A percentile compares a stretch with the other conserved stretches of the same genome.
Evolutionary conservation across 2,113 vertebrate species (phyloP).

Genomic region (Thunnus thynnus): DNA sequence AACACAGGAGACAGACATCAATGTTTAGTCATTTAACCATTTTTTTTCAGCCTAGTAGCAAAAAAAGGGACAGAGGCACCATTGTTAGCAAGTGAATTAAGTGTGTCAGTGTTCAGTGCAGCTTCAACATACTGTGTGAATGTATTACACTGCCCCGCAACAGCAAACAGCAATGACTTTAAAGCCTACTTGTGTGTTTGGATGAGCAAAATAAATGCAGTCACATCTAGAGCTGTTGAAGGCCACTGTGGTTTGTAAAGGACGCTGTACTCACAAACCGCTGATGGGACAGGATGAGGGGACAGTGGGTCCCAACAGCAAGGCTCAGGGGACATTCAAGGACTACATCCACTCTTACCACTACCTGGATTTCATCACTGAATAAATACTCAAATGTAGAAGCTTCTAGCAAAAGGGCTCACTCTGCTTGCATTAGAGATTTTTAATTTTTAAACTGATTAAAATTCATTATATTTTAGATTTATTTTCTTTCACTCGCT

Average conservation of each 20-base stretch:
- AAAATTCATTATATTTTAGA: neutral
- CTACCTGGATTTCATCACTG: conserved; percentile 14
- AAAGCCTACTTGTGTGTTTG: neutral
- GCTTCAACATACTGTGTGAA: too few species aligned
- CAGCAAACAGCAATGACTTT: conserved; percentile 4
- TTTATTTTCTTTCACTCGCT: too few species aligned
- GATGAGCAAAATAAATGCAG: neutral
- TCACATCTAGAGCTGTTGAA: conserved; percentile 1
- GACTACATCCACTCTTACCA: conserved; percentile 18
- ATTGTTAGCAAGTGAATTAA: neutral
- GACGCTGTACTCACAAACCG: conserved; percentile 30
- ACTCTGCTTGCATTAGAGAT: neutral
- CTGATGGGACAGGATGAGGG: conserved; percentile 48
- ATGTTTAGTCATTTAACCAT: neutral
- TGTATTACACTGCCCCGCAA: neutral
- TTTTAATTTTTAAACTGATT: too few species aligned
- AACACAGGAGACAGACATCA: neutral
- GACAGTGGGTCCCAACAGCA: conserved; percentile 10
- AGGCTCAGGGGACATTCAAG: conserved; percentile 31
- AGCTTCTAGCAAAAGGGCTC: neutral
- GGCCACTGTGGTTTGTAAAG: conserved; percentile 27
- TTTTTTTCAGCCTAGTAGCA: neutral
- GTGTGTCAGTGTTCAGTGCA: neutral
- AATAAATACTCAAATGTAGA: neutral
- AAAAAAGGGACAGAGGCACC: neutral